Evolutionary conservation across 64 coral and sea anemone species (phyloP).

Genomic region (Porites australiensis): DNA sequence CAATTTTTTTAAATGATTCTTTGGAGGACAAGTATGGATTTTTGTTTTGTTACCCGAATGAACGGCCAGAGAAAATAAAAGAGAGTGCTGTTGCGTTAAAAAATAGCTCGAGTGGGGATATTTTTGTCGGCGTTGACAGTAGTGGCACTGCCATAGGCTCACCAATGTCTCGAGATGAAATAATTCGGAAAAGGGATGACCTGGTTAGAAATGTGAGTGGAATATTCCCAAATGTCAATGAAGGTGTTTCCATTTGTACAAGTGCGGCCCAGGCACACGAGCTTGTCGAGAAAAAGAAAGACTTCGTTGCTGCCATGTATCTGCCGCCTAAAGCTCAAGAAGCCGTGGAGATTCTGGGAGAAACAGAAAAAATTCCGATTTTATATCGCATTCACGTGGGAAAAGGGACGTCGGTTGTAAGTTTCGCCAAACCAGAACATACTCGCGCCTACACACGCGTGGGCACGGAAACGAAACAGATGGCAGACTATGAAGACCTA

Average conservation of each 20-base stretch:
- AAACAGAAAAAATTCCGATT: conserved; percentile 32
- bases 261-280: conserved; percentile 42
- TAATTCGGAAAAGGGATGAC: conserved; percentile 59
- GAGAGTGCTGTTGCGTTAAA: conserved; percentile 70
- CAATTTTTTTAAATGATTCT: conserved; percentile 53
- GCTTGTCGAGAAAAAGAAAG: conserved; percentile 28
- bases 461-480: conserved; percentile 70
- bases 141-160: conserved; percentile 38
- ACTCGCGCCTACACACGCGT: conserved; percentile 73
- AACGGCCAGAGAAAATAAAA: conserved; percentile 28
- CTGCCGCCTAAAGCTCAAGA: neutral
- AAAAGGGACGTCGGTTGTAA: conserved; percentile 51
- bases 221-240: conserved; percentile 58
- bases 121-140: conserved; percentile 71
- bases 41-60: conserved; percentile 53
- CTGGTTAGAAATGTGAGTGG: conserved; percentile 57
- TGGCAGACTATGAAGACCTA: conserved; percentile 62
- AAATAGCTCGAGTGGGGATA: conserved; percentile 71
- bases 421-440: conserved; percentile 56
- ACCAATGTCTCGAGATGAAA: neutral
- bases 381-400: conserved; percentile 68
- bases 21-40: conserved; percentile 48
- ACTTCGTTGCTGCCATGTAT: conserved; percentile 77
- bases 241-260: conserved; percentile 41
- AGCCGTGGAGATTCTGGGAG: neutral